phyloP scores from a whole-genome alignment of 2,888 invertebrate genomes.

The Nephrocerus scutellatus region DNA sequence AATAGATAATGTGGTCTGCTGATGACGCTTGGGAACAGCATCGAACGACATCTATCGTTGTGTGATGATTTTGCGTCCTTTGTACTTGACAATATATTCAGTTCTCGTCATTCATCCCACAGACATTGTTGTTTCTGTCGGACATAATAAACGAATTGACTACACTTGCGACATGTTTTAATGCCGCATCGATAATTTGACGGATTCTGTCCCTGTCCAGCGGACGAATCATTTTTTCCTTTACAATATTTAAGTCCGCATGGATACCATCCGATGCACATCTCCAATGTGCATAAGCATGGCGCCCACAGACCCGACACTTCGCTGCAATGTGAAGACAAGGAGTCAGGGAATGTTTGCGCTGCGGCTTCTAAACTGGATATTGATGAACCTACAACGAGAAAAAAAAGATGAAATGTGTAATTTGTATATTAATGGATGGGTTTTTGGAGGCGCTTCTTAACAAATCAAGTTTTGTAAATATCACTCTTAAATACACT shows the following conservation, averaged over 20 bases:
- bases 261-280: constrained; percentile 92
- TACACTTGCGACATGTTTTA: constrained; percentile 88
- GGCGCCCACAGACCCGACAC: constrained; percentile 63
- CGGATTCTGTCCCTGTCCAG: constrained; percentile 48
- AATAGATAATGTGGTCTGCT: too few relatives aligned
- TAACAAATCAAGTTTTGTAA: too few relatives aligned
- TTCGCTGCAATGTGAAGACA: constrained; percentile 56
- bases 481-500: too few relatives aligned
- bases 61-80: too few relatives aligned
- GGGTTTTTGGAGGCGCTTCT: too few relatives aligned
- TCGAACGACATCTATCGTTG: too few relatives aligned
- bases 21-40: too few relatives aligned
- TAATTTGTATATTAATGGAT: not conserved
- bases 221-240: constrained; percentile 56
- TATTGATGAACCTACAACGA: constrained; percentile 58
- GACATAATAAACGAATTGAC: constrained; percentile 80
- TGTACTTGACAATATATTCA: constrained; percentile 26
- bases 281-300: constrained; percentile 79
- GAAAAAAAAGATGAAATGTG: not conserved
- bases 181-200: constrained; percentile 88
- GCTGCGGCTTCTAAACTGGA: constrained; percentile 65
- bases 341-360: constrained; percentile 58
- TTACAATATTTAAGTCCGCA: constrained; percentile 93
- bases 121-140: constrained; percentile 74
- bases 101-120: constrained; percentile 67